Conservation (phyloP, 2,113 vertebrate genomes). For the Xyrauchen texanus region DNA sequence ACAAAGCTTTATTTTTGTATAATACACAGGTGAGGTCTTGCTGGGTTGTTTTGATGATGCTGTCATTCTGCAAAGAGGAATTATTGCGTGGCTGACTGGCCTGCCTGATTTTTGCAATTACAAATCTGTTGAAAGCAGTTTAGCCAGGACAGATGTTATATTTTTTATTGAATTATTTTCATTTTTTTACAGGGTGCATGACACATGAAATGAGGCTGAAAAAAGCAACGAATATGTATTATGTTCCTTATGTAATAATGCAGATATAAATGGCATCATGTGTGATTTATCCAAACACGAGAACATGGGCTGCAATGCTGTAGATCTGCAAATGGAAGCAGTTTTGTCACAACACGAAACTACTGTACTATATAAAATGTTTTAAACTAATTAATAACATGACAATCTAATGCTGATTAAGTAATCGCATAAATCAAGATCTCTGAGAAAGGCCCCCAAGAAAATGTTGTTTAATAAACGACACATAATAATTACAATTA, state of each 20-base stretch:
- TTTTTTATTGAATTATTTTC: slow-evolving; percentile 49
- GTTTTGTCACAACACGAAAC: not conserved
- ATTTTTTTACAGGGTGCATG: slow-evolving; percentile 39
- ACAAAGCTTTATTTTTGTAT: slow-evolving; percentile 15
- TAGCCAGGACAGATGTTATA: slow-evolving; percentile 51
- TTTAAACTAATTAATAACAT: no score
- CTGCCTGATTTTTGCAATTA: slow-evolving; percentile 54
- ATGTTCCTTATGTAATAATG: slow-evolving; percentile 31
- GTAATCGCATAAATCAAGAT: no score
- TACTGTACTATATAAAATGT: not conserved
- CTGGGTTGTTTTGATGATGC: slow-evolving; percentile 31
- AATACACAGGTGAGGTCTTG: slow-evolving; percentile 13
- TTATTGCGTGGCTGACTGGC: slow-evolving; percentile 37
- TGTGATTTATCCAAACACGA: not conserved
- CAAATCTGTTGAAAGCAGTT: slow-evolving; percentile 41
- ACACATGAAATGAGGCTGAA: slow-evolving; percentile 49
- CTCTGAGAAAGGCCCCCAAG: no score
- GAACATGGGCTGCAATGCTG: not conserved
- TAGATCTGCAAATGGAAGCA: no score
- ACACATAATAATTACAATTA: no score
- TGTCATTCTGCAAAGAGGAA: slow-evolving; percentile 21
- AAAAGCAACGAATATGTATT: slow-evolving; percentile 50
- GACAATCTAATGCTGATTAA: no score
- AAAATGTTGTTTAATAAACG: no score
- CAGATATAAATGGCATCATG: slow-evolving; percentile 36